A percentile compares a stretch with the other conserved stretches of the same genome.
These are phyloP conservation scores for Nothoprocta perdicaria DNA, from an alignment of 2,113 vertebrate species.

Conservation along the genomic window DNA sequence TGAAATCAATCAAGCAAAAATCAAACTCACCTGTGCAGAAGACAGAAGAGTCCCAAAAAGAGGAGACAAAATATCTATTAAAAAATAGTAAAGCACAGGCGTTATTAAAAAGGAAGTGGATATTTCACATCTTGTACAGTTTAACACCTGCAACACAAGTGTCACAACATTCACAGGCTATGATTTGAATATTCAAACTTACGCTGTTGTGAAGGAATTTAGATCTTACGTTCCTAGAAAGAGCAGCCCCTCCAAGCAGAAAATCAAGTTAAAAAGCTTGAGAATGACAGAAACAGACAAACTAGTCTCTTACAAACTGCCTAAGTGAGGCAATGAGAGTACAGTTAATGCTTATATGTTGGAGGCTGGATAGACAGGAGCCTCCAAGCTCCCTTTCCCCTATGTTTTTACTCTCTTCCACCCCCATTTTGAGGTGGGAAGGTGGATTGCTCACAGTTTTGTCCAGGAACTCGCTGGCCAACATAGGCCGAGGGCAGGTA, in stretches of 20 bases:
- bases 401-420: neutral
- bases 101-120: neutral
- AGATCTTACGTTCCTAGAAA: neutral
- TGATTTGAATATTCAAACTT: neutral
- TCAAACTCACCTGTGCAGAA: slow-evolving; percentile 90
- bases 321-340: neutral
- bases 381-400: neutral
- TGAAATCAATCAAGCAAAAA: neutral
- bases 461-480: neutral
- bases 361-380: no score
- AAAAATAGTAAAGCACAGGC: slow-evolving; percentile 43
- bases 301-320: accelerated
- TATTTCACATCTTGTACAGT: neutral
- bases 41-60: slow-evolving; percentile 93
- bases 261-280: neutral
- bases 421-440: neutral
- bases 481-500: neutral
- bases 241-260: neutral
- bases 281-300: neutral
- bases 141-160: neutral
- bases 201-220: neutral
- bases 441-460: neutral
- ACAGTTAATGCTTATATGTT: neutral
- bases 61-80: slow-evolving; percentile 94
- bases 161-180: neutral